Evolutionary conservation across 2,113 vertebrate genomes (phyloP).

Genomic region (Chionis minor): DNA sequence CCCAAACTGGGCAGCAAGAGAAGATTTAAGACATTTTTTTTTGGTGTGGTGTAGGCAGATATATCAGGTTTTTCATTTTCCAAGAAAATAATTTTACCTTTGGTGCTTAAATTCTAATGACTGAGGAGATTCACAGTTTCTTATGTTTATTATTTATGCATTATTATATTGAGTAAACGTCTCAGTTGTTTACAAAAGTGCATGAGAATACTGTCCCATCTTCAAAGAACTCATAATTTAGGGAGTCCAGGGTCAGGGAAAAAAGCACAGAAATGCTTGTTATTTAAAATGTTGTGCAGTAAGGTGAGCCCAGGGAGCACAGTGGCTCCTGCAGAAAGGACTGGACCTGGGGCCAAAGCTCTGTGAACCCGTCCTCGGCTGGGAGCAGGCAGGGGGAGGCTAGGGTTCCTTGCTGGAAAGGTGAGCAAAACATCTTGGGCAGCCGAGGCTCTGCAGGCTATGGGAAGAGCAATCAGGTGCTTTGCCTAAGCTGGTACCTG

Average conservation of each 20-base stretch:
- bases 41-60: background rate
- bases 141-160: background rate
- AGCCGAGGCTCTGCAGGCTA: background rate
- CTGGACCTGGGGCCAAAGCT: background rate
- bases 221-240: background rate
- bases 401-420: background rate
- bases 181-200: background rate
- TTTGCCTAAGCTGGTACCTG: background rate
- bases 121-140: background rate
- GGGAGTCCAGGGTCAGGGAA: background rate
- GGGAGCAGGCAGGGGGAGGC: background rate
- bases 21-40: background rate
- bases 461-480: background rate
- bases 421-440: fast-evolving
- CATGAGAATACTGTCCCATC: background rate
- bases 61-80: background rate
- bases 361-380: fast-evolving
- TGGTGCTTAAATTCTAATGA: background rate
- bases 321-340: background rate
- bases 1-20: background rate
- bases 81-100: background rate
- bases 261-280: background rate
- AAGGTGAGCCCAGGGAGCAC: background rate
- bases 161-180: background rate
- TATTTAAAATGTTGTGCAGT: background rate